Conservation (phyloP, 1,140 invertebrate species). For the Hirudo medicinalis region DNA sequence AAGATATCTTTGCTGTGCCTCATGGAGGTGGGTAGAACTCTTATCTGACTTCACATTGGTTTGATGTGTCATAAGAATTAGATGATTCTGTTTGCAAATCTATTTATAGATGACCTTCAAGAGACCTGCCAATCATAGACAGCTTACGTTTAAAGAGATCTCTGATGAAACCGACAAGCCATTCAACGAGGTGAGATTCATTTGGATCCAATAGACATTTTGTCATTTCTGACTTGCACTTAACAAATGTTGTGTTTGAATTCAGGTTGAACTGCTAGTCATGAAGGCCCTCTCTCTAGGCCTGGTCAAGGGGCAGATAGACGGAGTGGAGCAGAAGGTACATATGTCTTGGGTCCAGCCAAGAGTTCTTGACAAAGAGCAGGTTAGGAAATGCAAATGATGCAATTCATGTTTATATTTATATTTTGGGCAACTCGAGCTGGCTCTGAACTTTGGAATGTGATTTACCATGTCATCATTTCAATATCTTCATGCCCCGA, state of each 20-base stretch:
- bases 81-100: background rate
- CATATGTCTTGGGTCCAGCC: slow-evolving; percentile 84
- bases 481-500: background rate
- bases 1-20: slow-evolving; percentile 89
- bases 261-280: slow-evolving; percentile 80
- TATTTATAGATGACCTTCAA: slow-evolving; percentile 53
- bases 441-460: background rate
- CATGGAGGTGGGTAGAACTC: slow-evolving; percentile 65
- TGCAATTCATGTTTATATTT: background rate
- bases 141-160: slow-evolving; percentile 81
- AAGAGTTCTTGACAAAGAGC: slow-evolving; percentile 61
- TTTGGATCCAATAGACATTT: background rate
- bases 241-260: background rate
- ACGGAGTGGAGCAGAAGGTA: slow-evolving; percentile 71
- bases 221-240: background rate
- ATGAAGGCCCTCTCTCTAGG: slow-evolving; percentile 96
- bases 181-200: slow-evolving; percentile 42
- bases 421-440: background rate
- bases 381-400: slow-evolving; percentile 41
- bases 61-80: background rate
- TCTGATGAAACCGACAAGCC: slow-evolving; percentile 67
- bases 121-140: slow-evolving; percentile 52
- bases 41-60: background rate
- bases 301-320: slow-evolving; percentile 82
- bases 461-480: background rate